A percentile compares a stretch with the other conserved stretches of the same genome.
These are phyloP conservation scores for Agelastica alni DNA, from an alignment of 2,888 invertebrate genomes.

Conservation along the genomic window DNA sequence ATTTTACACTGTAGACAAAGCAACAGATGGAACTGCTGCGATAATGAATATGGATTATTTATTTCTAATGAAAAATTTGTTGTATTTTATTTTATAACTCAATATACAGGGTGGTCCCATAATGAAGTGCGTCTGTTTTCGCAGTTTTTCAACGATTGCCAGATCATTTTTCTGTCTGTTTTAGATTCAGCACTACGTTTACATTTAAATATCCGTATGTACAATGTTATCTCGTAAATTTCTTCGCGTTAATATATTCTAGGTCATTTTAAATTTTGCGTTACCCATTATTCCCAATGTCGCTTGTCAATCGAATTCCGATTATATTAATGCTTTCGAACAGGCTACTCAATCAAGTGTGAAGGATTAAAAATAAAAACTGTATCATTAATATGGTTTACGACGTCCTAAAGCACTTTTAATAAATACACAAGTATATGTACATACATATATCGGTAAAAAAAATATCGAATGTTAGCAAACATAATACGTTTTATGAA, in stretches of 20 bases:
- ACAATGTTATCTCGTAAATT: background rate
- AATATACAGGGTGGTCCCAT: no score
- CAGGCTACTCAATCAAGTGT: constrained; percentile 18
- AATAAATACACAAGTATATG: constrained; percentile 1
- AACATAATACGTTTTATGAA: constrained; percentile 20
- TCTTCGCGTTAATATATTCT: background rate
- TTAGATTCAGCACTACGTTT: no score
- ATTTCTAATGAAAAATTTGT: no score
- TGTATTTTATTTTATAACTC: no score
- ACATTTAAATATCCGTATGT: no score
- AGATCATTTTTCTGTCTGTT: no score
- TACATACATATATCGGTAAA: background rate
- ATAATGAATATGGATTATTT: no score
- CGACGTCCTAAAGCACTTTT: constrained; percentile 19
- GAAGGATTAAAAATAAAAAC: constrained; percentile 19
- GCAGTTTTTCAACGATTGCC: no score
- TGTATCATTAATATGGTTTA: constrained; percentile 16
- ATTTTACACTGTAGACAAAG: background rate
- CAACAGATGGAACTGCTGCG: background rate
- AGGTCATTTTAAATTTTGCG: background rate
- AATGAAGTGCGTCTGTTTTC: no score
- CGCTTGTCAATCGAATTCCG: constrained; percentile 10
- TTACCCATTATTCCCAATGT: background rate
- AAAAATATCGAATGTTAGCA: constrained; percentile 15
- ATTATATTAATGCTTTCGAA: constrained; percentile 8